A percentile compares a stretch with the other conserved stretches of the same genome.
Conservation (phyloP, 2,888 invertebrate genomes). For the Acanthosoma haemorrhoidale region DNA sequence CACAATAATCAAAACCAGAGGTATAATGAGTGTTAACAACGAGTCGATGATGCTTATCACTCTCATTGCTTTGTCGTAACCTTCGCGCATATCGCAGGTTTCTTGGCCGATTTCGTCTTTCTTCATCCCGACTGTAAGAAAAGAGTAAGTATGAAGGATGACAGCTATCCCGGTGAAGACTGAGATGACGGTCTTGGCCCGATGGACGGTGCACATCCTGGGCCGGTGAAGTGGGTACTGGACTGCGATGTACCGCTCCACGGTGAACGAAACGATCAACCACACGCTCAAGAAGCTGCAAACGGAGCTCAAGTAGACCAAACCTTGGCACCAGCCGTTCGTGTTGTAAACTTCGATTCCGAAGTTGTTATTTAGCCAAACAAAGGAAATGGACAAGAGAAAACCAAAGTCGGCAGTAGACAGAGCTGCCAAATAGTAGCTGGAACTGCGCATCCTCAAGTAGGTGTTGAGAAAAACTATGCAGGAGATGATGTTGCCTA, state of each 20-base stretch:
- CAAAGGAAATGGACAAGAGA: slow-evolving; percentile 52
- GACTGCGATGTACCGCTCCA: slow-evolving; percentile 63
- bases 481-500: slow-evolving; percentile 57
- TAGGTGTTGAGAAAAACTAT: slow-evolving; percentile 57
- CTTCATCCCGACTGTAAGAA: slow-evolving; percentile 49
- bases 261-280: slow-evolving; percentile 64
- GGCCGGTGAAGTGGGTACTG: slow-evolving; percentile 57
- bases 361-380: slow-evolving; percentile 52
- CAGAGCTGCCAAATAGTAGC: slow-evolving; percentile 59
- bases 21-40: slow-evolving; percentile 57
- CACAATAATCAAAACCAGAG: slow-evolving; percentile 55
- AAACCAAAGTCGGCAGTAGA: slow-evolving; percentile 58
- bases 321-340: slow-evolving; percentile 55
- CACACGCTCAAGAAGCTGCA: slow-evolving; percentile 62
- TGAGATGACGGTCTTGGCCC: slow-evolving; percentile 54
- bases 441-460: slow-evolving; percentile 57
- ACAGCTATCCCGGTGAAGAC: slow-evolving; percentile 47
- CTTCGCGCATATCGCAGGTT: slow-evolving; percentile 51
- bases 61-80: slow-evolving; percentile 51
- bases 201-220: slow-evolving; percentile 56
- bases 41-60: slow-evolving; percentile 57
- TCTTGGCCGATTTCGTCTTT: slow-evolving; percentile 43
- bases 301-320: slow-evolving; percentile 52
- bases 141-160: slow-evolving; percentile 48
- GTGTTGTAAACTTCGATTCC: slow-evolving; percentile 49